Evolutionary conservation across 2,888 invertebrate genomes (phyloP).

Genomic region (Drosophila mercatorum): DNA sequence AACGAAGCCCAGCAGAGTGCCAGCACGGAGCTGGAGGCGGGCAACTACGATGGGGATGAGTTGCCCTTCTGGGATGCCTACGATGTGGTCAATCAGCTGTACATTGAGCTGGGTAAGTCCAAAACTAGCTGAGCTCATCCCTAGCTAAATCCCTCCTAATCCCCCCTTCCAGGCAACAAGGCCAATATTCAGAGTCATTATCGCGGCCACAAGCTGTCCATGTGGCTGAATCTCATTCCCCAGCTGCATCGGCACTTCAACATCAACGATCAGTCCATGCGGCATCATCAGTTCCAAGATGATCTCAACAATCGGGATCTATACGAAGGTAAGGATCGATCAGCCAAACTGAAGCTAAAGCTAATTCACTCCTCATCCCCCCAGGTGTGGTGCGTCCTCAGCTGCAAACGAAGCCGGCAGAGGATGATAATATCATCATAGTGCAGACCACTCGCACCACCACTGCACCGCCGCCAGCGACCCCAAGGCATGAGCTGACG

Average conservation of each 20-base stretch:
- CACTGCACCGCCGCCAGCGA: constrained; percentile 67
- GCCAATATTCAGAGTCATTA: constrained; percentile 95
- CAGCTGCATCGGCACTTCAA: constrained; percentile 94
- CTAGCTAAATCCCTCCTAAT: not conserved
- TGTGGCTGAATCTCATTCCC: constrained; percentile 96
- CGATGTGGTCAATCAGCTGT: constrained; percentile 95
- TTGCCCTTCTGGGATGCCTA: constrained; percentile 95
- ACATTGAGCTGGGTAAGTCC: constrained; percentile 90
- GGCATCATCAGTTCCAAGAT: constrained; percentile 94
- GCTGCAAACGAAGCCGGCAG: constrained; percentile 84
- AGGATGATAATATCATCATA: constrained; percentile 77
- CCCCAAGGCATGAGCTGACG: constrained; percentile 81
- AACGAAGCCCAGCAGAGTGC: constrained; percentile 63
- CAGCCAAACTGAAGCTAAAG: too few relatives aligned
- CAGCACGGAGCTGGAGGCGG: constrained; percentile 54
- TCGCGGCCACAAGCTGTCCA: constrained; percentile 96
- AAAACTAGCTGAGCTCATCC: too few relatives aligned
- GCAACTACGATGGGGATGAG: constrained; percentile 69
- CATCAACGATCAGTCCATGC: constrained; percentile 91
- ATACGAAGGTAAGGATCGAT: constrained; percentile 88
- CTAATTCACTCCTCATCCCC: not conserved
- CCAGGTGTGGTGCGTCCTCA: constrained; percentile 91
- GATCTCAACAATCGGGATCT: constrained; percentile 86
- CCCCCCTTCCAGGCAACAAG: constrained; percentile 86
- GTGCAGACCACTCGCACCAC: constrained; percentile 78